These are phyloP conservation scores for Stenurella melanura DNA, from an alignment of 2,888 invertebrate genomes.

Conservation along the genomic window DNA sequence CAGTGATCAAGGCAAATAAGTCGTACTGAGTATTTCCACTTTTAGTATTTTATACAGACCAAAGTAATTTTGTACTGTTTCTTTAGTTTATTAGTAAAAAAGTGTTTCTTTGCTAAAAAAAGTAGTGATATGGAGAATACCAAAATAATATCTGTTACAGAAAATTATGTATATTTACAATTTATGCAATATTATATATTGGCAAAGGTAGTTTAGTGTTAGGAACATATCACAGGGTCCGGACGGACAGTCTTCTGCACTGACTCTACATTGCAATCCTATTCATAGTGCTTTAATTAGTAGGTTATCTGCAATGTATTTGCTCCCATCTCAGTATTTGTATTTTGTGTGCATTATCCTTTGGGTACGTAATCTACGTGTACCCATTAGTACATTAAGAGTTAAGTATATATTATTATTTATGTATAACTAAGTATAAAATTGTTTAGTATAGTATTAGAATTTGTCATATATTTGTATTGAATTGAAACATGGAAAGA, in stretches of 20 bases:
- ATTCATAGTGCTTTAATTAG: conserved; percentile 71
- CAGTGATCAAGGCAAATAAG: conserved; percentile 67
- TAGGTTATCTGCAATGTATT: conserved; percentile 65
- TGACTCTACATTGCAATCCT: conserved; percentile 71
- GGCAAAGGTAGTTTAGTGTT: conserved; percentile 66
- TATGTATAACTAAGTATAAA: conserved; percentile 65
- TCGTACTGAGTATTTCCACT: conserved; percentile 68
- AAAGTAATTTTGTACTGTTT: conserved; percentile 72
- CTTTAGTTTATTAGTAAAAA: conserved; percentile 54
- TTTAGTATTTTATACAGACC: conserved; percentile 74
- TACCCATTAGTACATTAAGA: conserved; percentile 57
- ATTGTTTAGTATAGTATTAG: conserved; percentile 59
- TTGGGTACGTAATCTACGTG: conserved; percentile 56
- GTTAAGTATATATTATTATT: conserved; percentile 59
- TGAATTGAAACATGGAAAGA: conserved; percentile 63
- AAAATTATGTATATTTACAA: conserved; percentile 54
- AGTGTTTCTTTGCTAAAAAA: conserved; percentile 56
- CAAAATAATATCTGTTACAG: conserved; percentile 65
- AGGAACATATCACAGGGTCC: conserved; percentile 71
- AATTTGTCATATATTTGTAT: conserved; percentile 69
- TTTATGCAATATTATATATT: conserved; percentile 57
- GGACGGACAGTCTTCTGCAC: conserved; percentile 67
- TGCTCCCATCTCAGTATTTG: conserved; percentile 71
- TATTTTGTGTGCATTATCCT: conserved; percentile 69
- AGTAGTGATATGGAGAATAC: conserved; percentile 67